Evolutionary conservation across 2,888 invertebrate genomes (phyloP), one percentile per base, ranked within the genome.

Genomic region (Polyommatus icarus): DNA sequence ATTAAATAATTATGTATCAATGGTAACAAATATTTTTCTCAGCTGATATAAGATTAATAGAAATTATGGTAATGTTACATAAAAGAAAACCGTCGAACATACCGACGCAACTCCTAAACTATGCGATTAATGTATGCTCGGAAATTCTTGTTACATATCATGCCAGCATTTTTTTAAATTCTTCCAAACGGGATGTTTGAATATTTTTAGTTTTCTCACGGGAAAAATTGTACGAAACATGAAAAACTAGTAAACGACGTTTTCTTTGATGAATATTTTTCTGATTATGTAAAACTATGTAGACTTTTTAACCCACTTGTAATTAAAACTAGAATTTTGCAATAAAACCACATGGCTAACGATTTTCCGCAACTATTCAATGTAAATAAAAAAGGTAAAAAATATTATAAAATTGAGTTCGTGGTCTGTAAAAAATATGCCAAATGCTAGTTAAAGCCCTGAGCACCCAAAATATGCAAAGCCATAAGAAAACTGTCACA

Each of bases 131-230:
- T 67, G 15, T 15, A 29, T 61, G 29, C 67, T 67, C 15, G 67
- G 67, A 15, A 67, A 29, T 67, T 67, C 67, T 67, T 67, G 29
- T 67, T 67, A 29, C 67, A 67, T 67, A 54, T 54, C 1, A 29
- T 0, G 24, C 3, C 24, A 8, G 20, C 15, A 67, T 67, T 67
- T 67, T 67, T 67, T 29, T 6, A 15, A 59, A 67, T 67, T 67
- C 24, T 67, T 67, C 29, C 12, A 12, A 67, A 29, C 29, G 29
- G 67, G 67, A 67, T 67, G 67, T 67, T 67, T 29, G 29, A 67
- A 67, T 67, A 29, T 67, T 12, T 67, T 67, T 15, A 67, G 67
- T 67, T 67, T 67, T 67, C 67, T 67, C 67, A 67, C 29, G 67
- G 67, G 67, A 67, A 29, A n/a, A 67, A 67, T 3, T 5, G 12